Evolutionary conservation across 1,140 invertebrate genomes (phyloP).

Genomic region (Parasteatoda tepidariorum): DNA sequence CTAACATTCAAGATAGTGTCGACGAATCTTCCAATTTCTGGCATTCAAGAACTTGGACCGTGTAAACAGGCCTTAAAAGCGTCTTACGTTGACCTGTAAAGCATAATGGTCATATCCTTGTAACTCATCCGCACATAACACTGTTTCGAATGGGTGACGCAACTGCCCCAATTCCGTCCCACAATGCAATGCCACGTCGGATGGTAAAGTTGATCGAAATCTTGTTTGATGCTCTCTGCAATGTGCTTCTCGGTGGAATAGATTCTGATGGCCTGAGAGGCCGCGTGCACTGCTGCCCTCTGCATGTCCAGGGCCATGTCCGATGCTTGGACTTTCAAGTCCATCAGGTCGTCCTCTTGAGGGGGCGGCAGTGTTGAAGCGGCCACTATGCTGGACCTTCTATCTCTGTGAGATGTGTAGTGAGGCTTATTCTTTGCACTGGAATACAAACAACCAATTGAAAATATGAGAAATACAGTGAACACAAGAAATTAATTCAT

Average conservation of each 20-base stretch:
- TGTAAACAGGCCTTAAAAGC: too few species aligned
- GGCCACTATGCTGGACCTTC: slow-evolving; percentile 26
- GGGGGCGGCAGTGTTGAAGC: not conserved
- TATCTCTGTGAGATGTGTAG: slow-evolving; percentile 2
- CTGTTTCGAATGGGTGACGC: slow-evolving; percentile 64
- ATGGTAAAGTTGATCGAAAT: slow-evolving; percentile 64
- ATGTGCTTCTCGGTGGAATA: slow-evolving; percentile 65
- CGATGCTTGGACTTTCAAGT: slow-evolving; percentile 64
- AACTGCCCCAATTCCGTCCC: slow-evolving; percentile 65
- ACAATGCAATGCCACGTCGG: slow-evolving; percentile 66
- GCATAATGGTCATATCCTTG: slow-evolving; percentile 64
- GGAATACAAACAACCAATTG: too few species aligned
- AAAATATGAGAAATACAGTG: too few species aligned
- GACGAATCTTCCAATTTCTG: too few species aligned
- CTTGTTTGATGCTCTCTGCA: slow-evolving; percentile 65
- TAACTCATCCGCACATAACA: slow-evolving; percentile 64
- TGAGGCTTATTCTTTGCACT: not conserved
- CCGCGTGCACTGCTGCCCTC: slow-evolving; percentile 61
- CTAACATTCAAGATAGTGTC: too few species aligned
- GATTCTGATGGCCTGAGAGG: slow-evolving; percentile 62
- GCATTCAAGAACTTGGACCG: too few species aligned
- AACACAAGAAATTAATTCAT: too few species aligned
- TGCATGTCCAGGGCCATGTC: slow-evolving; percentile 65
- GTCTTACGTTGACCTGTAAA: slow-evolving; percentile 64
- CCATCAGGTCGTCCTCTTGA: slow-evolving; percentile 16